A percentile compares a stretch with the other conserved stretches of the same genome.
These are phyloP conservation scores for Mesopsocus fuscifrons DNA, from an alignment of 2,888 invertebrate genomes.

Conservation along the genomic window DNA sequence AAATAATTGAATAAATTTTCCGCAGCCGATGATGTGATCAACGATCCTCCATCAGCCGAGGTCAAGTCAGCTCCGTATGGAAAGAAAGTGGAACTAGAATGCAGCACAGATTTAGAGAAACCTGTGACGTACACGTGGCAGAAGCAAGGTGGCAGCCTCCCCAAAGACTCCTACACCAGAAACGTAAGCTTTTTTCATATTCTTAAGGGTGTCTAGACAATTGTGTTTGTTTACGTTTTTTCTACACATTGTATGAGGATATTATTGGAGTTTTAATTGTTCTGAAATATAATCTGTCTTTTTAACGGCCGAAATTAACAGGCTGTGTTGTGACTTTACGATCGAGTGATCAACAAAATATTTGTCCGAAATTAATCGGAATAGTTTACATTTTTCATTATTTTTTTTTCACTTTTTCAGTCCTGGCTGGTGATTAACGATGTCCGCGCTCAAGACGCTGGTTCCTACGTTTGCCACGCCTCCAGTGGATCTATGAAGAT, in stretches of 20 bases:
- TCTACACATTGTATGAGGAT: no score
- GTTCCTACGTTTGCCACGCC: constrained; percentile 70
- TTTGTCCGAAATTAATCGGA: no score
- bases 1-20: no score
- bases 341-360: no score
- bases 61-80: constrained; percentile 41
- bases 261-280: no score
- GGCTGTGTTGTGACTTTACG: no score
- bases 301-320: no score
- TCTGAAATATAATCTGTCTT: no score
- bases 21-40: constrained; percentile 13
- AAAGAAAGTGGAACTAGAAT: constrained; percentile 43
- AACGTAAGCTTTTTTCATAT: constrained; percentile 31
- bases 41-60: constrained; percentile 28
- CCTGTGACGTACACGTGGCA: constrained; percentile 55
- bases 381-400: neutral
- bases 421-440: constrained; percentile 43
- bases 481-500: constrained; percentile 40
- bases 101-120: constrained; percentile 41
- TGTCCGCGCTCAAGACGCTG: constrained; percentile 65
- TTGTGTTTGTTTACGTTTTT: no score
- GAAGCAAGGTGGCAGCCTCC: constrained; percentile 47
- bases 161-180: constrained; percentile 32
- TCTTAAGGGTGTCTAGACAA: no score
- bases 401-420: constrained; percentile 26